phyloP scores from a whole-genome alignment of 1,140 invertebrate species.

The Drosophila bipectinata region DNA sequence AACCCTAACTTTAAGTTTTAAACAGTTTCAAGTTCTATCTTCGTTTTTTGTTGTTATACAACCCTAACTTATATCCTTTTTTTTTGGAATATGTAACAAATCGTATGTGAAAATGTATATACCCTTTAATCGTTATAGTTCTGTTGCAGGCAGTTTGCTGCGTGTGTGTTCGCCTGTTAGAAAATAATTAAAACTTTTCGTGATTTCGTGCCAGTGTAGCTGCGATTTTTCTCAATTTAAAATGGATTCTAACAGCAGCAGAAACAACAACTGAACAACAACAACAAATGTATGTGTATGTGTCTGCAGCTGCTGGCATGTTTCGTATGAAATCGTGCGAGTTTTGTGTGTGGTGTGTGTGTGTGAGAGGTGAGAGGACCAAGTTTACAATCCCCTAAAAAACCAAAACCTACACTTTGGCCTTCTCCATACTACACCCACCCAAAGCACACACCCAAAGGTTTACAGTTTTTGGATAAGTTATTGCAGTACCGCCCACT shows the following conservation, averaged over 20 bases:
- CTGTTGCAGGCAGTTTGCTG: conserved; percentile 16
- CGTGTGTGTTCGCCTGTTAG: conserved; percentile 73
- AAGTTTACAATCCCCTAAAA: conserved; percentile 51
- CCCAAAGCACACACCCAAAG: too few relatives aligned
- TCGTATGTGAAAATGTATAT: not conserved
- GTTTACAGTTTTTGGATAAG: conserved; percentile 54
- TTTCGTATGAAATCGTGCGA: conserved; percentile 12
- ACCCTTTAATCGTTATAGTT: not conserved
- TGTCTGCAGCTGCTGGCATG: conserved; percentile 38
- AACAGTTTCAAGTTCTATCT: not conserved
- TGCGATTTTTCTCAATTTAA: conserved; percentile 82
- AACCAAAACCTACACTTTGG: conserved; percentile 20
- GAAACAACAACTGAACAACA: conserved; percentile 25
- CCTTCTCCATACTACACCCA: not conserved
- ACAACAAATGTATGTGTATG: conserved; percentile 15
- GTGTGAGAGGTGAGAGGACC: conserved; percentile 26
- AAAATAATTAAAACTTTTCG: conserved; percentile 82
- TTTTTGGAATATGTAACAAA: not conserved
- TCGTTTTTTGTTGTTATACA: not conserved
- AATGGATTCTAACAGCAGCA: conserved; percentile 70
- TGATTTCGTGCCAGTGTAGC: conserved; percentile 77
- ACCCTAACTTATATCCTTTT: not conserved
- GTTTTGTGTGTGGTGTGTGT: too few relatives aligned
- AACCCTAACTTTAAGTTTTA: not conserved
- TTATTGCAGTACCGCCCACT: conserved; percentile 46